Conservation (phyloP, 2,113 vertebrate species). For the Isichthys henryi region DNA sequence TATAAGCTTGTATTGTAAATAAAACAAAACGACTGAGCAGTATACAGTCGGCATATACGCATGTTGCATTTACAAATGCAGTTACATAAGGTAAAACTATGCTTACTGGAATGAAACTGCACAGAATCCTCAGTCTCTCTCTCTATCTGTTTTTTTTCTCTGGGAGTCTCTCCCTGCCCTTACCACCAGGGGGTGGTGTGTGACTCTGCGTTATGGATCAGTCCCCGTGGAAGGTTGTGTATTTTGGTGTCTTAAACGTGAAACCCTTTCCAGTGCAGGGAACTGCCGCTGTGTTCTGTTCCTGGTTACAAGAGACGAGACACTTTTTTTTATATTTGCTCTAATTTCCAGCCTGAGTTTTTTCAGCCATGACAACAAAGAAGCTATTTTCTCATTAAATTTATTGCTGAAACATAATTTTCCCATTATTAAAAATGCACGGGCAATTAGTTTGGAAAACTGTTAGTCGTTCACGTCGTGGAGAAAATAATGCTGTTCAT, state of each 20-base stretch:
- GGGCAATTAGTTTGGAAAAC: slow-evolving; percentile 1
- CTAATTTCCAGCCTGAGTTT: background rate
- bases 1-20: background rate
- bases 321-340: background rate
- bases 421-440: slow-evolving; percentile 16
- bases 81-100: background rate
- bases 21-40: background rate
- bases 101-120: background rate
- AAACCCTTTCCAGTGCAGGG: background rate
- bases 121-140: background rate
- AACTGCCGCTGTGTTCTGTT: background rate
- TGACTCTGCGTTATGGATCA: background rate
- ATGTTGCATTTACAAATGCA: background rate
- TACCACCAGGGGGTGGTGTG: background rate
- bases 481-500: background rate
- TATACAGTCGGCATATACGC: background rate
- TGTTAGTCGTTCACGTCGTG: background rate
- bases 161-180: background rate
- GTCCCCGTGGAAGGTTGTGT: background rate
- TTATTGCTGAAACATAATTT: slow-evolving; percentile 14
- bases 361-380: background rate
- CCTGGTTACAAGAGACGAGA: background rate
- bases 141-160: too few relatives aligned
- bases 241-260: background rate
- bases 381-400: slow-evolving; percentile 3